These are phyloP conservation scores for Tetragonula carbonaria DNA, from an alignment of 2,888 invertebrate genomes.

Conservation along the genomic window DNA sequence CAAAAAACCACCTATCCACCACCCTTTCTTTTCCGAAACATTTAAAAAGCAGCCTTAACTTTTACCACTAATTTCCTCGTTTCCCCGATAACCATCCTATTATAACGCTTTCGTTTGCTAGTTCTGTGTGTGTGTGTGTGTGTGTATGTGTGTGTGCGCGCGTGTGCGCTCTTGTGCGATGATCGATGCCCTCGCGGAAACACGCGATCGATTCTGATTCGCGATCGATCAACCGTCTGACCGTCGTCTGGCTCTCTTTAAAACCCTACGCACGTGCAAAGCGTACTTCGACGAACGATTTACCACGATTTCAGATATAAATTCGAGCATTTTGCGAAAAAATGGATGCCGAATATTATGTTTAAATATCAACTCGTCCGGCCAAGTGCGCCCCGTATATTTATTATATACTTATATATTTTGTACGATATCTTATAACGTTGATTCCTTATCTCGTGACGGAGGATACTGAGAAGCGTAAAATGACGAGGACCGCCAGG, in stretches of 20 bases:
- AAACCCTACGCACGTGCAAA: not conserved
- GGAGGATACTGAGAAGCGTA: not conserved
- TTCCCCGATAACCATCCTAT: not conserved
- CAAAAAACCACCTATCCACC: not conserved
- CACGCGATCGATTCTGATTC: conserved; percentile 1
- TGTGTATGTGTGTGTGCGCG: no score
- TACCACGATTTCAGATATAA: not conserved
- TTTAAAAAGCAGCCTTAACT: conserved; percentile 13
- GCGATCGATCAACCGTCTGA: conserved; percentile 2
- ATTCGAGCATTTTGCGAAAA: conserved; percentile 4
- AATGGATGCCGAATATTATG: not conserved
- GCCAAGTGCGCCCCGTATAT: not conserved
- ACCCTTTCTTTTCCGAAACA: conserved; percentile 1
- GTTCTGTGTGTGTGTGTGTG: not conserved
- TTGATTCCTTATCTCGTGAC: conserved; percentile 7
- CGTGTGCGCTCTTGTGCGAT: conserved; percentile 41
- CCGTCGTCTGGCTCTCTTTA: not conserved
- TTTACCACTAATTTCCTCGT: conserved; percentile 1
- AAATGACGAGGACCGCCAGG: not conserved
- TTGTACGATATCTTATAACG: conserved; percentile 12
- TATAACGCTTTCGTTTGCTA: not conserved
- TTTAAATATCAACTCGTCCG: not conserved
- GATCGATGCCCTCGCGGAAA: conserved; percentile 22
- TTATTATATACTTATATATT: not conserved
- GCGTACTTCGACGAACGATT: not conserved